phyloP scores from a whole-genome alignment of 2,113 vertebrate species.

The Lathamus discolor region DNA sequence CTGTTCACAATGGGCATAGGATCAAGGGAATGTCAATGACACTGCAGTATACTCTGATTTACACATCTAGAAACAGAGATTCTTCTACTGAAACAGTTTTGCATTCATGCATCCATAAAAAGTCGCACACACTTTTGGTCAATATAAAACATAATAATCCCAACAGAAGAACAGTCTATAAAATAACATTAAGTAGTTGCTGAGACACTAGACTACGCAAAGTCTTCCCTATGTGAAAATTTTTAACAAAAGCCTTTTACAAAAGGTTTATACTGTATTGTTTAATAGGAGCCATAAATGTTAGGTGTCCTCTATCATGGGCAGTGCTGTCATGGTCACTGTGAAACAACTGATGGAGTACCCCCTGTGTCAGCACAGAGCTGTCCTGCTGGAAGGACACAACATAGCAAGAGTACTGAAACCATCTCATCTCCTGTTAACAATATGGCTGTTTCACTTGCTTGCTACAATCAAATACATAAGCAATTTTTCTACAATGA shows the following conservation, averaged over 20 bases:
- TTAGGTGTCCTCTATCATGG: background rate
- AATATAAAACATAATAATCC: background rate
- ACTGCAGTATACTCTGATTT: background rate
- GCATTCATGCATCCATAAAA: background rate
- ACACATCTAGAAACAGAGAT: background rate
- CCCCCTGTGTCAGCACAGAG: background rate
- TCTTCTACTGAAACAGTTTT: background rate
- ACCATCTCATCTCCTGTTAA: background rate
- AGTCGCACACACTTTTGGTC: background rate
- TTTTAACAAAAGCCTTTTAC: background rate
- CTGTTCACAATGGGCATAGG: background rate
- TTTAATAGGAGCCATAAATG: background rate
- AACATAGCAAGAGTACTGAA: background rate
- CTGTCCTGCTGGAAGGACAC: background rate
- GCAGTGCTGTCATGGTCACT: rapidly evolving
- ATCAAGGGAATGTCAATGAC: background rate
- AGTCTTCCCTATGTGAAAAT: background rate
- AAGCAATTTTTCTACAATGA: background rate
- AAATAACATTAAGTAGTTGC: background rate
- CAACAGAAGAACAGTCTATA: rapidly evolving
- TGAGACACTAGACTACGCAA: background rate
- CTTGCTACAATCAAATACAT: background rate
- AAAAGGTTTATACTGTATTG: background rate
- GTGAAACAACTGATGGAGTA: rapidly evolving
- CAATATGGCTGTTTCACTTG: rapidly evolving